These are phyloP conservation scores for Poeciliopsis turrubarensis DNA, from an alignment of 2,113 vertebrate species.

Conservation along the genomic window DNA sequence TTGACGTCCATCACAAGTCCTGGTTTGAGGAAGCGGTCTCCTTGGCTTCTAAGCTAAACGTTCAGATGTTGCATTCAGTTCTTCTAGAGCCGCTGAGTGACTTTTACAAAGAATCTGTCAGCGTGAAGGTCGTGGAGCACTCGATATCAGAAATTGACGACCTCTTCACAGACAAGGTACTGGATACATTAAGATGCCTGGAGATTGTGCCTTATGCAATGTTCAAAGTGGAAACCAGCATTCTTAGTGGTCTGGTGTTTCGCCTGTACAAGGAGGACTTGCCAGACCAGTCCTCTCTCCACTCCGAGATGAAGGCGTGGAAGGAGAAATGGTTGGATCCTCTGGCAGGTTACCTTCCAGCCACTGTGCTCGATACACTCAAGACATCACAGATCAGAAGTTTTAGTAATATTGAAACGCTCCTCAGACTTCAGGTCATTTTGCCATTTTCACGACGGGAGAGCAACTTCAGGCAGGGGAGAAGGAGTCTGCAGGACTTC, in stretches of 20 bases:
- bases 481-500: constrained; percentile 74
- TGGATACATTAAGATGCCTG: constrained; percentile 78
- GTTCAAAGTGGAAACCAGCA: constrained; percentile 78
- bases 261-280: constrained; percentile 78
- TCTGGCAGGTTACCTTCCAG: constrained; percentile 72
- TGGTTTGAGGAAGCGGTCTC: constrained; percentile 80
- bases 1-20: constrained; percentile 73
- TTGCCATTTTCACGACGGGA: constrained; percentile 79
- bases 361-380: constrained; percentile 78
- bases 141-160: constrained; percentile 71
- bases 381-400: constrained; percentile 76
- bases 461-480: constrained; percentile 78
- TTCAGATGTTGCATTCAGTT: constrained; percentile 69
- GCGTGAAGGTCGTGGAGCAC: constrained; percentile 72
- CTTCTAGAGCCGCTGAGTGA: constrained; percentile 75
- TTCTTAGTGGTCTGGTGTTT: constrained; percentile 70
- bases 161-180: constrained; percentile 77
- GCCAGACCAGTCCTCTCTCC: constrained; percentile 74
- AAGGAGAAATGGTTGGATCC: constrained; percentile 78
- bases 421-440: constrained; percentile 79
- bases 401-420: constrained; percentile 80
- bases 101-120: constrained; percentile 78
- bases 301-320: constrained; percentile 78
- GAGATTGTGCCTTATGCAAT: constrained; percentile 85
- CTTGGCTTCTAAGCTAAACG: constrained; percentile 72